These are phyloP conservation scores for Amiota communis DNA, from an alignment of 2,888 invertebrate species.

Conservation along the genomic window DNA sequence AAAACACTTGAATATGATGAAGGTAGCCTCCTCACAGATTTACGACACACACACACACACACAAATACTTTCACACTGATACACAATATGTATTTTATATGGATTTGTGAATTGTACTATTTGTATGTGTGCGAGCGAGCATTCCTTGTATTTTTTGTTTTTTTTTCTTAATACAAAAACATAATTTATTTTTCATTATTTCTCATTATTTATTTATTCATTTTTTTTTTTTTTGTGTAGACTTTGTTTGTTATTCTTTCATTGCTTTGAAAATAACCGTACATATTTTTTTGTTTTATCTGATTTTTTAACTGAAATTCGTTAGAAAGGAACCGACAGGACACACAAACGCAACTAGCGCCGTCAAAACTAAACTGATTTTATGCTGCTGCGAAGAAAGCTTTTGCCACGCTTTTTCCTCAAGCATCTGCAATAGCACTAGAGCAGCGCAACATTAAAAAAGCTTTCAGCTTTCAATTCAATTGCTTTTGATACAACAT, in stretches of 20 bases:
- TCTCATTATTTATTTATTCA: neutral
- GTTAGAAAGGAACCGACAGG: slow-evolving; percentile 30
- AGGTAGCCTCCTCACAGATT: neutral
- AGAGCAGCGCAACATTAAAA: neutral
- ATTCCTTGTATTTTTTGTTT: neutral
- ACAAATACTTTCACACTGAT: neutral
- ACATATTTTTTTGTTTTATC: neutral
- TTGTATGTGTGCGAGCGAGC: neutral
- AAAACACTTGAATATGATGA: slow-evolving; percentile 12
- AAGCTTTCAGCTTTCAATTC: slow-evolving; percentile 20
- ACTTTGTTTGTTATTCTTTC: neutral
- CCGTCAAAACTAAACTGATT: slow-evolving; percentile 55
- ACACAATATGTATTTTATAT: neutral
- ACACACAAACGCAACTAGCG: slow-evolving; percentile 53
- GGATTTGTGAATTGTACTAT: neutral
- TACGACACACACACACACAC: neutral
- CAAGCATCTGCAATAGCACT: neutral
- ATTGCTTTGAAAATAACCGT: too few species aligned
- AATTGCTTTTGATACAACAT: neutral
- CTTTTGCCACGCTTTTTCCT: slow-evolving; percentile 36
- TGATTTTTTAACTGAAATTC: neutral
- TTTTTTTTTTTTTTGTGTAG: too few species aligned
- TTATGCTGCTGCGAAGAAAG: slow-evolving; percentile 51
- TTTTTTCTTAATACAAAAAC: neutral
- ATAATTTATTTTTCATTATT: neutral